Evolutionary conservation across 2,888 invertebrate genomes (phyloP), one percentile per base, ranked within the genome.

Genomic region (Temnothorax unifasciatus): DNA sequence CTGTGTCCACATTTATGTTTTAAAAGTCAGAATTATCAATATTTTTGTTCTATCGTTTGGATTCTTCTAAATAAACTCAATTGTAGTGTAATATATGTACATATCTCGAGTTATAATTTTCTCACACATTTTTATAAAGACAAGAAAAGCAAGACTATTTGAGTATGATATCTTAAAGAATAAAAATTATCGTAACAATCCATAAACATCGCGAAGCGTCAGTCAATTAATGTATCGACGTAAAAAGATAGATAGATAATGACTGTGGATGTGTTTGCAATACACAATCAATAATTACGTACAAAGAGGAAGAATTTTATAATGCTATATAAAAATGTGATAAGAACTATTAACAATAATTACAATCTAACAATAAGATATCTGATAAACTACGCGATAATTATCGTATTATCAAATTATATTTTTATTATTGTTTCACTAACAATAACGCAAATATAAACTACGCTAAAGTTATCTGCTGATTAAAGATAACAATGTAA

Each of bases 211-310:
- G n/a, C 2, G 13, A n/a, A 38, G 5, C 2, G 4, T 63, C n/a
- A 18, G 18, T 34, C 3, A 63, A 41, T 64, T 2, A 38, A 63
- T 18, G 5, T 50, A 6, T 21, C 3, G 11, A 41, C 5, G 41
- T 25, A 34, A 41, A 47, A 34, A 50, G 6, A n/a, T 52, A 52
- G n/a, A 71, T 52, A 52, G n/a, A 71, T 52, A 52, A 69, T 69
- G 1, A 34, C 18, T 69, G 6, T 34, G 2, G 8, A 29, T 69
- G 34, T 52, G 3, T 29, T 18, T 59, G 25, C 15, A n/a, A 73
- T 21, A 61, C 8, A 9, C 57, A 34, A 47, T 75, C 74, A 47
- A 1, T 74, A 44, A 61, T 74, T 44, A 73, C 5, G 15, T 25
- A 13, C 25, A 29, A 29, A 0, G 1, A 50, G 15, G 9, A 61